Evolutionary conservation across 2,113 vertebrate genomes (phyloP), one percentile per base, ranked within the genome.

Genomic region (Sinocyclocheilus maitianheensis): DNA sequence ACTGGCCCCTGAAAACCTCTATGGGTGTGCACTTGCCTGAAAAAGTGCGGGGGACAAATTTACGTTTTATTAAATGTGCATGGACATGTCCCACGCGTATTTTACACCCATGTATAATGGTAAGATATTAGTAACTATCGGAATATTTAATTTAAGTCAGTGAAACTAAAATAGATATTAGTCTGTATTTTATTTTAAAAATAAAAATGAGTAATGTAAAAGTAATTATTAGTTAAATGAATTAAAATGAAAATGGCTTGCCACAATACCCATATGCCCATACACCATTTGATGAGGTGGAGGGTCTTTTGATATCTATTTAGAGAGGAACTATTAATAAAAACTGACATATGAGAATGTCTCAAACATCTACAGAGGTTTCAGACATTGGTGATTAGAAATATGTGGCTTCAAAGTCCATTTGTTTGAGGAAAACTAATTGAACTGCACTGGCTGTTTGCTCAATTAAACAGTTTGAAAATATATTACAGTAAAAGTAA

Each of bases 331-430:
- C 43, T 51, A 48, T 46, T 76, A 48, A 24, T 76, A 48, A 76
- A 46, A n/a, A 46, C 72, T 75, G 43, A 75, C 43, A 75, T 48
- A 24, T 48, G 72, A 75, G 40, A 48, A 75, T 24, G 43, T 75
- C 72, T 75, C 22, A 46, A 11, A 46, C 20, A 24, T 14, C 40
- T 75, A 4, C 22, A 24, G 11, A 75, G 22, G 71, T n/a, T 46
- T 75, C 22, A 75, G 11, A 74, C 40, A 7, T 46, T 13, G 11
- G 37, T 75, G 20, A 46, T 75, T 46, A 10, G 71, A 58, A 12
- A 75, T 48, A 48, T 24, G 1, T 75, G n/a, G 40, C 22, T 75
- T 75, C 40, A 46, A 5, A 75, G 72, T 75, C 40, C 40, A 75
- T 46, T 74, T 2, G 2, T 74, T 46, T n/a, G 71, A 74, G 11